Evolutionary conservation across 2,113 vertebrate species (phyloP), one percentile per base, ranked within the genome.

Genomic region (Pseudorasbora parva): DNA sequence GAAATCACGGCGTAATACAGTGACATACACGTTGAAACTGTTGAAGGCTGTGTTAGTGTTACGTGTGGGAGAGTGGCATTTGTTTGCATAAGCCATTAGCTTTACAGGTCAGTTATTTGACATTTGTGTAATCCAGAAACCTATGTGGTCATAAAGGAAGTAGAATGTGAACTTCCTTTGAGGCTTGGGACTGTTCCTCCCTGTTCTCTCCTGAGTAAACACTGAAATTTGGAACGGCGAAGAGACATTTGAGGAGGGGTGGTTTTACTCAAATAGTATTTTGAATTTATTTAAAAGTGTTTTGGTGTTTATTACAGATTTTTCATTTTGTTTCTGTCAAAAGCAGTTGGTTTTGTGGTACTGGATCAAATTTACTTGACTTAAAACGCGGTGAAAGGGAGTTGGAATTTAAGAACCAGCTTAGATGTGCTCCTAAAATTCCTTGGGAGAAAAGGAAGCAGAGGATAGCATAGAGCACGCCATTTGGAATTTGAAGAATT

Each of bases 121-220:
- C 94, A 94, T 93, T 94, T 93, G 92, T 92, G 92, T 86, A 93
- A 93, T 86, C 93, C 94, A 95, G 93, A 92, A 88, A 88, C 88
- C 86, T 86, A 82, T 84, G 59, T 81, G 85, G 82, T 78, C 82
- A 84, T 86, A n/a, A 37, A 77, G 69, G 69, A 73, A 57, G 54
- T 62, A 73, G 49, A 83, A 87, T 51, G 30, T 74, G 57, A 87
- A 51, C 45, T 82, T 85, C 79, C 66, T 82, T 60, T 66, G 79
- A 82, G 86, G 41, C 69, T 81, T 68, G 66, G 5, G n/a, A 78
- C 72, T 11, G 77, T 33, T 69, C 23, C 69, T 75, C 64, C 79
- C 41, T 9, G 12, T 85, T 51, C 51, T 76, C 64, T 43, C 17
- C 59, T 54, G 57, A 37, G 83, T 72, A 82, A 85, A 87, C 69